Percentiles rank a stretch among this genome's conserved stretches.
Conservation (phyloP, 2,888 invertebrate species). For the Steromphala cineraria region DNA sequence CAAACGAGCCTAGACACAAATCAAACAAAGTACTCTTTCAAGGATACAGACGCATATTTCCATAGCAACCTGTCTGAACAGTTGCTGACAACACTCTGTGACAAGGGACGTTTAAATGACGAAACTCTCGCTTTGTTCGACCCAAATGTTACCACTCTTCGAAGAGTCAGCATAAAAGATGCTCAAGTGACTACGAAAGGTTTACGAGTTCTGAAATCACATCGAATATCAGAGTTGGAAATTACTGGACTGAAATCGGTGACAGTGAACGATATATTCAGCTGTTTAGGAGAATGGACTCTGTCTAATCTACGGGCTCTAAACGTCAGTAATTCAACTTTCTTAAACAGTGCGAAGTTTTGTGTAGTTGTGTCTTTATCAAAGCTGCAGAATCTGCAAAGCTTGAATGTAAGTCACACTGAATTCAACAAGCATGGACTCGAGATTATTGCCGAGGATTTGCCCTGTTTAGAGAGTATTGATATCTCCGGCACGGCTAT, state of each 20-base stretch:
- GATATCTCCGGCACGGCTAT: slow-evolving; percentile 82
- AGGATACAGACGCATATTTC: slow-evolving; percentile 66
- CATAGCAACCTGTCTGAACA: slow-evolving; percentile 69
- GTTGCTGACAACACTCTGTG: slow-evolving; percentile 78
- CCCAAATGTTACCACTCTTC: slow-evolving; percentile 79
- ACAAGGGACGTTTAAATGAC: slow-evolving; percentile 80
- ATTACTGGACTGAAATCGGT: slow-evolving; percentile 79
- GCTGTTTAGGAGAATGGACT: slow-evolving; percentile 82
- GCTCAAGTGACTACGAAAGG: slow-evolving; percentile 80
- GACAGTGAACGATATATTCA: slow-evolving; percentile 80
- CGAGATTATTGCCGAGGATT: slow-evolving; percentile 82
- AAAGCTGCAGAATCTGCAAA: slow-evolving; percentile 79
- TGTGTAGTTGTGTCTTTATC: slow-evolving; percentile 80
- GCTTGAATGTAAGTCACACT: slow-evolving; percentile 82
- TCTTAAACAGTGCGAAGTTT: slow-evolving; percentile 80
- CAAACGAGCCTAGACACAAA: slow-evolving; percentile 38
- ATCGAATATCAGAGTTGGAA: slow-evolving; percentile 81
- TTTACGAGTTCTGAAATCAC: slow-evolving; percentile 80
- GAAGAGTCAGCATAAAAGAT: slow-evolving; percentile 80
- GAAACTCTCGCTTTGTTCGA: slow-evolving; percentile 81
- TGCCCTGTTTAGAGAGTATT: slow-evolving; percentile 80
- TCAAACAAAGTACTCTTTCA: slow-evolving; percentile 59
- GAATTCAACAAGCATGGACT: slow-evolving; percentile 82
- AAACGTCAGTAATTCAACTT: slow-evolving; percentile 81
- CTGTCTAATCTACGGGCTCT: slow-evolving; percentile 80